Percentiles rank a stretch among this genome's conserved stretches.
phyloP scores from a whole-genome alignment of 2,888 invertebrate genomes.

The Cantharis flavilabris region DNA sequence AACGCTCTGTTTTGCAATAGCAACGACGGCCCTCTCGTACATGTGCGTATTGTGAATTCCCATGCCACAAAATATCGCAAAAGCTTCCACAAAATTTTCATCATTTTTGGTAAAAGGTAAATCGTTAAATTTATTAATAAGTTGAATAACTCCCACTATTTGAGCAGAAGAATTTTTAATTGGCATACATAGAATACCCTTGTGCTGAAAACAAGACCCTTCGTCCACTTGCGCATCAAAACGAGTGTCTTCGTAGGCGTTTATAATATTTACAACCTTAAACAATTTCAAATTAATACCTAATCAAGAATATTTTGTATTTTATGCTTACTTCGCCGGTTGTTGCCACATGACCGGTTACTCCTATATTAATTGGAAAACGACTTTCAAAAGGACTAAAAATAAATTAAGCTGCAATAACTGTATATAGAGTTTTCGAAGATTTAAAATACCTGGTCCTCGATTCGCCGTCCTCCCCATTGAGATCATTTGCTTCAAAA shows the following conservation, averaged over 20 bases:
- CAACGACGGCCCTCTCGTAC: constrained; percentile 94
- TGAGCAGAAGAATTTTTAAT: constrained; percentile 91
- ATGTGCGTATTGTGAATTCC: constrained; percentile 96
- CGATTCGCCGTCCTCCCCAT: constrained; percentile 78
- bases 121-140: constrained; percentile 92
- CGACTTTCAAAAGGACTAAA: constrained; percentile 85
- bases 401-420: constrained; percentile 41
- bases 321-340: constrained; percentile 82
- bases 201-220: constrained; percentile 81
- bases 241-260: constrained; percentile 85
- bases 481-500: constrained; percentile 87
- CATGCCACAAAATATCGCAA: constrained; percentile 97
- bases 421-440: neutral
- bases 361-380: constrained; percentile 93
- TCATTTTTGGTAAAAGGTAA: constrained; percentile 92
- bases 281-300: constrained; percentile 39
- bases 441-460: constrained; percentile 66
- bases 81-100: constrained; percentile 95
- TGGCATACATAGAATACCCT: constrained; percentile 92
- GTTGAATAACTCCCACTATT: constrained; percentile 91
- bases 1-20: constrained; percentile 96
- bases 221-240: constrained; percentile 90
- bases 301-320: neutral
- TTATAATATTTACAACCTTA: constrained; percentile 88
- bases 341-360: constrained; percentile 92